Evolutionary conservation across 2,797 vertebrate species (phyloP).

Genomic region (Neostethus bicornis): DNA sequence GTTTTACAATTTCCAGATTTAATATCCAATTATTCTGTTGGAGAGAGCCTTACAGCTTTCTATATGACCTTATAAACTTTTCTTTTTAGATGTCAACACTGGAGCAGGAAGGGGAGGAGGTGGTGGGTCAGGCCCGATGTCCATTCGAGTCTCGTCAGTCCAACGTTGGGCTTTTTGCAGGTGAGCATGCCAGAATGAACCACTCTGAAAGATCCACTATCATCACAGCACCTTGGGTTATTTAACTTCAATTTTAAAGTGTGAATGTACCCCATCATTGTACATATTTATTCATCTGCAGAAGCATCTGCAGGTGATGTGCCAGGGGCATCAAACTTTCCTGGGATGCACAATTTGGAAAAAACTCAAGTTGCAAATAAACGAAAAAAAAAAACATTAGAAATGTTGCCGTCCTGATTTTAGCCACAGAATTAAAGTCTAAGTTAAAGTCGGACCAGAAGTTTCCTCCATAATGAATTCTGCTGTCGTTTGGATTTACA

Average conservation of each 20-base stretch:
- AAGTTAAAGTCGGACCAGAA: no score
- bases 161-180: conserved; percentile 90
- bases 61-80: conserved; percentile 7
- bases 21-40: conserved; percentile 1
- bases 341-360: neutral
- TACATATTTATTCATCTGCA: neutral
- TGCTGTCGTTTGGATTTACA: conserved; percentile 21
- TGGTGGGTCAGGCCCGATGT: conserved; percentile 91
- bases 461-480: conserved; percentile 6
- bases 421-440: neutral
- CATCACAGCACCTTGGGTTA: neutral
- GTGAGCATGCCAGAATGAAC: conserved; percentile 67
- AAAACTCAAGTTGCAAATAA: neutral
- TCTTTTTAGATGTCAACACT: conserved; percentile 83
- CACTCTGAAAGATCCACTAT: neutral
- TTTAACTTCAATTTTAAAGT: neutral
- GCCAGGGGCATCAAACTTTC: neutral
- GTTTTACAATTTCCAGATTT: conserved; percentile 39
- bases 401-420: neutral
- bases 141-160: conserved; percentile 93
- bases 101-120: conserved; percentile 90
- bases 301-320: neutral
- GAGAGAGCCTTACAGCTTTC: neutral
- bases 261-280: neutral
- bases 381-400: neutral